These are phyloP conservation scores for Andrena bicolor DNA, from an alignment of 2,888 invertebrate species.

Conservation along the genomic window DNA sequence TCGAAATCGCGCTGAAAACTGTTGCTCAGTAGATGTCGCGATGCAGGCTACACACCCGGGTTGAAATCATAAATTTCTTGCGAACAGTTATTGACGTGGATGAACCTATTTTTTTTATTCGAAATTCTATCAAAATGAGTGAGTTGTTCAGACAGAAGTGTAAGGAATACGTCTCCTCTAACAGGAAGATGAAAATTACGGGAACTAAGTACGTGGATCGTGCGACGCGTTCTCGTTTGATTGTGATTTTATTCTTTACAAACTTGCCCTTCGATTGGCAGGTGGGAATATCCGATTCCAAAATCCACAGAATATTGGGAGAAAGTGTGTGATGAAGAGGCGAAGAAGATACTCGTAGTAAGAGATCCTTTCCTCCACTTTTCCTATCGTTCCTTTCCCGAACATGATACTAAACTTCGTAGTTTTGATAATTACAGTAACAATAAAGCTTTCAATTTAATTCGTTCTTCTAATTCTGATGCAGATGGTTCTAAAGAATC, in stretches of 20 bases:
- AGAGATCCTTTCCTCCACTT: constrained; percentile 69
- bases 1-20: constrained; percentile 13
- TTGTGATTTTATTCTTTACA: not conserved
- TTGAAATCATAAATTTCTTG: constrained; percentile 2
- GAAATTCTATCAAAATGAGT: constrained; percentile 38
- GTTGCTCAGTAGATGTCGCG: constrained; percentile 22
- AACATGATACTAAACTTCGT: constrained; percentile 5
- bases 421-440: constrained; percentile 1
- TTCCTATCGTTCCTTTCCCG: constrained; percentile 49
- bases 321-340: constrained; percentile 73
- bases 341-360: constrained; percentile 74
- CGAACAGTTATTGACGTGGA: not conserved
- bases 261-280: constrained; percentile 33
- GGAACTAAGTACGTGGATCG: constrained; percentile 39
- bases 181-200: not conserved
- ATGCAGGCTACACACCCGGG: constrained; percentile 16
- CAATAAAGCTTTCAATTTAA: constrained; percentile 19
- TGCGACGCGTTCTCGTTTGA: not conserved
- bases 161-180: not conserved
- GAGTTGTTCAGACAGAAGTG: not conserved
- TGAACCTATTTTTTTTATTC: not conserved
- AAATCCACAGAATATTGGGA: constrained; percentile 76
- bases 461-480: not conserved
- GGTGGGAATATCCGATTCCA: constrained; percentile 76
- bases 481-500: constrained; percentile 4